A percentile compares a stretch with the other conserved stretches of the same genome.
These are phyloP conservation scores for Ischnura elegans DNA, from an alignment of 2,888 invertebrate species.

Conservation along the genomic window DNA sequence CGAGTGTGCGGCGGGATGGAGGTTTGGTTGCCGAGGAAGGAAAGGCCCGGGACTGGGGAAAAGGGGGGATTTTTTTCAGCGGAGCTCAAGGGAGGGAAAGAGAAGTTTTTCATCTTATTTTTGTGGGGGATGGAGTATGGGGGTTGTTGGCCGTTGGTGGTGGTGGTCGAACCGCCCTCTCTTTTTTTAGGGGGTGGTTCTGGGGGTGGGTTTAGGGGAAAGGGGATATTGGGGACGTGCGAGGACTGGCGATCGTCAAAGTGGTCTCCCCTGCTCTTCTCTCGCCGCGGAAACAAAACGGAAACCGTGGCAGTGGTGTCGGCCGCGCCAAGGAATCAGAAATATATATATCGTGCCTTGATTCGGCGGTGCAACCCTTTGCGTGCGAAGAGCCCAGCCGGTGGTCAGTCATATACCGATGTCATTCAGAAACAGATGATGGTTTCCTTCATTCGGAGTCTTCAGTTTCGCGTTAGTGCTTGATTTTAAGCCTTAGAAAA, in stretches of 20 bases:
- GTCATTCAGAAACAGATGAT: too few species aligned
- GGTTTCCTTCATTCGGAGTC: too few species aligned
- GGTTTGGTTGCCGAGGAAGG: not conserved
- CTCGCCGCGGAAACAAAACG: not conserved
- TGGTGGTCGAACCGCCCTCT: not conserved
- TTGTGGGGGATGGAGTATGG: not conserved
- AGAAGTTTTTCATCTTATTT: not conserved
- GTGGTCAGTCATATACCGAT: too few species aligned
- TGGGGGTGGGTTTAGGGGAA: not conserved
- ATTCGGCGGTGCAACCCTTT: not conserved
- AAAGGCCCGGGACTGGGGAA: not conserved
- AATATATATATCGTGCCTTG: not conserved
- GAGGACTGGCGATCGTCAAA: constrained; percentile 58
- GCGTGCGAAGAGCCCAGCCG: too few species aligned
- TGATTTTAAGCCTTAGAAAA: too few species aligned
- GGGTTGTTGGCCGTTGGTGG: not conserved
- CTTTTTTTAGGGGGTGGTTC: not conserved
- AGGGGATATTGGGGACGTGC: constrained; percentile 58
- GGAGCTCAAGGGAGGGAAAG: not conserved
- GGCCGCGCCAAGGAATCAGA: not conserved
- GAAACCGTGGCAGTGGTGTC: not conserved
- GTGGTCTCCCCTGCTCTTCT: not conserved
- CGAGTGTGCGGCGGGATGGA: not conserved
- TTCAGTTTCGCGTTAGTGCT: too few species aligned
- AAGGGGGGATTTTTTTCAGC: not conserved